Conservation (phyloP, 1,140 invertebrate species). For the Lordiphosa mommai region DNA sequence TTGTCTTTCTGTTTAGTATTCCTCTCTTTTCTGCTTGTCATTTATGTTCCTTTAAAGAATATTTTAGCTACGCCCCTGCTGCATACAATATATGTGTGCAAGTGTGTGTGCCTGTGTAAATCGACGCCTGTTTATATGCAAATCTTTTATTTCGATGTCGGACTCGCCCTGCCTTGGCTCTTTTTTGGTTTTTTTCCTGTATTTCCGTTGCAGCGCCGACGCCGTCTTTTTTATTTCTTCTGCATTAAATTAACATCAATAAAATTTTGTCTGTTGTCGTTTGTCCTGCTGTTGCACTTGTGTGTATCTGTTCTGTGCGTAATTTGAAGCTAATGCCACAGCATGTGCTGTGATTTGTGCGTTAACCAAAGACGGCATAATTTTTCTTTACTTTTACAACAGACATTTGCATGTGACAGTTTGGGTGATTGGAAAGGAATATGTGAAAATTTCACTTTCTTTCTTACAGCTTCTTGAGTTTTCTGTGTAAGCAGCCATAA, state of each 20-base stretch:
- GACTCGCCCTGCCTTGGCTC: slow-evolving; percentile 9
- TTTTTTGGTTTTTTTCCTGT: slow-evolving; percentile 43
- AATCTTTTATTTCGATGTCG: slow-evolving; percentile 70
- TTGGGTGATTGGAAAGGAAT: not conserved
- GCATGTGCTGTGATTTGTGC: slow-evolving; percentile 70
- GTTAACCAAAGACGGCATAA: not conserved
- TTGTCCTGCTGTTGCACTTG: slow-evolving; percentile 16
- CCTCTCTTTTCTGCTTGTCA: too few relatives aligned
- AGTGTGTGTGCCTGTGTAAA: slow-evolving; percentile 9
- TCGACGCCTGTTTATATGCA: slow-evolving; percentile 68
- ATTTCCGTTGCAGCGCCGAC: slow-evolving; percentile 60
- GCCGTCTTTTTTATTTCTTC: slow-evolving; percentile 61
- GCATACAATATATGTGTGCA: not conserved
- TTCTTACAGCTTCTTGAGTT: not conserved
- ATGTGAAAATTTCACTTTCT: not conserved
- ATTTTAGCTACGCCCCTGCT: not conserved
- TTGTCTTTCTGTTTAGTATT: too few relatives aligned
- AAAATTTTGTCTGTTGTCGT: slow-evolving; percentile 45
- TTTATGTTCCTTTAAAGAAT: not conserved
- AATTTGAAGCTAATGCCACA: slow-evolving; percentile 62
- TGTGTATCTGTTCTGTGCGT: slow-evolving; percentile 47
- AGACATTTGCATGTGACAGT: slow-evolving; percentile 37
- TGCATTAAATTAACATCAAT: slow-evolving; percentile 77
- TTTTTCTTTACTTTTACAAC: not conserved
- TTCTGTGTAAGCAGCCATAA: slow-evolving; percentile 2